Evolutionary conservation across 2,113 vertebrate species (phyloP).

Genomic region (Rhineura floridana): DNA sequence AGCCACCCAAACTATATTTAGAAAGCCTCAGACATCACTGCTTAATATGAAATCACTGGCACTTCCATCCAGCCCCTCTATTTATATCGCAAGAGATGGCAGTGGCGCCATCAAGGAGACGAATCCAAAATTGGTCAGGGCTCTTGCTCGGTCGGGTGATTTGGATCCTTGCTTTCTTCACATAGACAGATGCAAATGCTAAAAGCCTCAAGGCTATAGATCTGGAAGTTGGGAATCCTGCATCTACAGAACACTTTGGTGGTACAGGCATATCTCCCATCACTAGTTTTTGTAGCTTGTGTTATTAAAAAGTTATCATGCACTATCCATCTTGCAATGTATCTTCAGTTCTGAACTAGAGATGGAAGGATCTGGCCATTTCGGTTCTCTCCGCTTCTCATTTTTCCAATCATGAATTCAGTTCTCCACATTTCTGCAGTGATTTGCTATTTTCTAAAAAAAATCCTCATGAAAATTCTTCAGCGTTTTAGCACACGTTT

Average conservation of each 20-base stretch:
- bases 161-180: fast-evolving
- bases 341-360: background rate
- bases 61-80: constrained; percentile 3
- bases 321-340: background rate
- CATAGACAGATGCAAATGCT: fast-evolving
- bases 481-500: too few relatives aligned
- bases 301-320: background rate
- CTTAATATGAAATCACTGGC: background rate
- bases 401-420: too few relatives aligned
- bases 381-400: too few relatives aligned
- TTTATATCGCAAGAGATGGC: constrained; percentile 26
- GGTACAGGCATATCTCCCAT: background rate
- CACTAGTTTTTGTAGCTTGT: background rate
- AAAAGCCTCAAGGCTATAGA: background rate
- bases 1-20: constrained; percentile 41
- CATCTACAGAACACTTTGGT: fast-evolving
- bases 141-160: fast-evolving
- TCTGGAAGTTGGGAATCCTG: fast-evolving
- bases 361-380: too few relatives aligned
- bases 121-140: fast-evolving
- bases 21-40: constrained; percentile 30
- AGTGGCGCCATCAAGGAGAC: background rate
- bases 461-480: too few relatives aligned
- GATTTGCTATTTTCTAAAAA: too few relatives aligned
- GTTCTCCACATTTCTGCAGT: too few relatives aligned